phyloP scores from a whole-genome alignment of 2,113 vertebrate genomes.

The Turdus rufiventris region DNA sequence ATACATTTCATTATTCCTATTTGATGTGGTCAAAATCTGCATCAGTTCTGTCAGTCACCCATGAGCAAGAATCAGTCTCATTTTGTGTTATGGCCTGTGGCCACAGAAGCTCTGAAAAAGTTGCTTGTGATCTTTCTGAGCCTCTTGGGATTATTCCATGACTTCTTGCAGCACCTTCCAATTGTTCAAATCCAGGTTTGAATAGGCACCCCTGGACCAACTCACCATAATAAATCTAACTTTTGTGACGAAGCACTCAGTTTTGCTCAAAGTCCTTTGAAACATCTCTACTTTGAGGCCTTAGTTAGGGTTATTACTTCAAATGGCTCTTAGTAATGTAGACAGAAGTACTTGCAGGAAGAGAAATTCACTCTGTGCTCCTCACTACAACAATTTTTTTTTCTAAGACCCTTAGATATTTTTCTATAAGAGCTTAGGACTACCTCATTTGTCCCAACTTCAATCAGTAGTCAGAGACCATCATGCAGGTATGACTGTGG shows the following conservation, averaged over 20 bases:
- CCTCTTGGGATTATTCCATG: neutral
- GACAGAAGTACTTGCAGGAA: neutral
- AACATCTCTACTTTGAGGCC: neutral
- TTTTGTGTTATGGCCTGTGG: neutral
- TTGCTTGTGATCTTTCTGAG: neutral
- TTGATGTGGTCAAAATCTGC: neutral
- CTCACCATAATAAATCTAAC: neutral
- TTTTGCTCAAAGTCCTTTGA: neutral
- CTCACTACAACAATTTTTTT: neutral
- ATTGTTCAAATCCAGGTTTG: neutral
- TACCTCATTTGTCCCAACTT: neutral
- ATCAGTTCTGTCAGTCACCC: neutral
- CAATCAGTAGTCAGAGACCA: neutral
- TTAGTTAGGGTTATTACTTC: neutral
- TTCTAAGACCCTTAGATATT: neutral
- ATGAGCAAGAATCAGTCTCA: neutral
- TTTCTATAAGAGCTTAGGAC: neutral
- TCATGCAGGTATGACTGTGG: accelerated
- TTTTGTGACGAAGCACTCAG: neutral
- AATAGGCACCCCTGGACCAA: neutral
- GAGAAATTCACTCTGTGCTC: neutral
- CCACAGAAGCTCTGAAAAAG: neutral
- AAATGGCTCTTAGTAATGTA: neutral
- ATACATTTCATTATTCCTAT: neutral
- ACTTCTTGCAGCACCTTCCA: neutral